These are phyloP conservation scores for Protonemura montana DNA, from an alignment of 2,888 invertebrate genomes.

Conservation along the genomic window DNA sequence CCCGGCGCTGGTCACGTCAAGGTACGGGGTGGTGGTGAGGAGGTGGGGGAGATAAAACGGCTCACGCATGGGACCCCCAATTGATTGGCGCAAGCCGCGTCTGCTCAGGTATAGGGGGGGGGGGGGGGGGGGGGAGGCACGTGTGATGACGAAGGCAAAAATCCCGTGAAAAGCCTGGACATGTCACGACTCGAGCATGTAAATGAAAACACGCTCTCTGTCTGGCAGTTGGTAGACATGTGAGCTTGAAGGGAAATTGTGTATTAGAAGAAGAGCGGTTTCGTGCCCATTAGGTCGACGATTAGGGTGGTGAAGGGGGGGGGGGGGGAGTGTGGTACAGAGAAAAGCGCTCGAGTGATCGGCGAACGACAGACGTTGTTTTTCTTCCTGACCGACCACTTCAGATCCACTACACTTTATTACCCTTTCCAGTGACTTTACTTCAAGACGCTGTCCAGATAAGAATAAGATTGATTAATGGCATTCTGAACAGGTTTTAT, in stretches of 20 bases:
- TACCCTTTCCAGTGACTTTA: neutral
- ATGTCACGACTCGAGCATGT: neutral
- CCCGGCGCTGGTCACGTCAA: neutral
- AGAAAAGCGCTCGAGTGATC: neutral
- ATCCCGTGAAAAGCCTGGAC: neutral
- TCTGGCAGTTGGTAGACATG: neutral
- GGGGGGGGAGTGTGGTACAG: neutral
- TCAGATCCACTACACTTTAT: neutral
- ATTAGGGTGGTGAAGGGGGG: no score
- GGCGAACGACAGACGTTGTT: neutral
- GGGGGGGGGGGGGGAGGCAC: neutral
- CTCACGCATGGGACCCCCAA: neutral
- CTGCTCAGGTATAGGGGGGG: neutral
- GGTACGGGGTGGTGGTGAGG: neutral
- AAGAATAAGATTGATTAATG: constrained; percentile 4
- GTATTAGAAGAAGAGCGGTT: neutral
- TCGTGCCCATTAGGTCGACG: neutral
- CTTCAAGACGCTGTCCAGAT: neutral
- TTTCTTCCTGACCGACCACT: neutral
- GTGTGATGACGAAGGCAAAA: neutral
- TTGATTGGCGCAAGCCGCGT: neutral
- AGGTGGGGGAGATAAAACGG: neutral
- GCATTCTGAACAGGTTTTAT: neutral
- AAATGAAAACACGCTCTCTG: neutral
- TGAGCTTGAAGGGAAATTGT: neutral